phyloP scores from a whole-genome alignment of 2,113 vertebrate species.

The Corythoichthys intestinalis region DNA sequence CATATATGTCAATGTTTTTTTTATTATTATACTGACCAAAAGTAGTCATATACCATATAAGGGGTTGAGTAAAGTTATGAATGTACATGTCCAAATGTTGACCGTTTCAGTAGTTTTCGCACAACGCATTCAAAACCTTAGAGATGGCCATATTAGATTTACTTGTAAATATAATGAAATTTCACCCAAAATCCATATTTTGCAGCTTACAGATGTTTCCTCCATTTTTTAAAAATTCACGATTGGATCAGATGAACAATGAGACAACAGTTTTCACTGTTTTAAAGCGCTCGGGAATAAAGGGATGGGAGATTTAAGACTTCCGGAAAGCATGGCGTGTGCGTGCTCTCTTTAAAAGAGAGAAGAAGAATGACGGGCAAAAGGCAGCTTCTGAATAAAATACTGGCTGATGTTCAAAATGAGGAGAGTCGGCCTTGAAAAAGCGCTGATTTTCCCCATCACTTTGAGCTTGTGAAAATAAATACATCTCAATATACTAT shows the following conservation, averaged over 20 bases:
- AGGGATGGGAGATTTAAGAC: neutral
- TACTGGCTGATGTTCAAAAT: slow-evolving; percentile 65
- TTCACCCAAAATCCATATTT: neutral
- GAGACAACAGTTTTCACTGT: neutral
- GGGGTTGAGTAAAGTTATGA: neutral
- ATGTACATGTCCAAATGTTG: neutral
- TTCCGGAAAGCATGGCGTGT: neutral
- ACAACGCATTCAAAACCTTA: neutral
- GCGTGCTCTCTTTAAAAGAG: slow-evolving; percentile 38
- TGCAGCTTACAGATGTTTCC: neutral
- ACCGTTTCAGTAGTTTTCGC: neutral
- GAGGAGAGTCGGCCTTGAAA: slow-evolving; percentile 39
- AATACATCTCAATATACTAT: slow-evolving; percentile 54
- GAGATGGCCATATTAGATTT: neutral
- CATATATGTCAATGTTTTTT: no score
- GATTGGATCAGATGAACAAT: neutral
- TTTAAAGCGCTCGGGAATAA: neutral
- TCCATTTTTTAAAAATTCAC: neutral
- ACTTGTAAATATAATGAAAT: neutral
- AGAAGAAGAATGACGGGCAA: slow-evolving; percentile 39
- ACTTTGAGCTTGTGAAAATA: slow-evolving; percentile 61
- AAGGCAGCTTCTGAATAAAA: slow-evolving; percentile 74
- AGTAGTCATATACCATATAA: no score
- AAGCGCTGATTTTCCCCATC: slow-evolving; percentile 51
- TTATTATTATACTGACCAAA: no score